Evolutionary conservation across 1,140 invertebrate genomes (phyloP), one percentile per base, ranked within the genome.

Genomic region (Phymastichus coffea): DNA sequence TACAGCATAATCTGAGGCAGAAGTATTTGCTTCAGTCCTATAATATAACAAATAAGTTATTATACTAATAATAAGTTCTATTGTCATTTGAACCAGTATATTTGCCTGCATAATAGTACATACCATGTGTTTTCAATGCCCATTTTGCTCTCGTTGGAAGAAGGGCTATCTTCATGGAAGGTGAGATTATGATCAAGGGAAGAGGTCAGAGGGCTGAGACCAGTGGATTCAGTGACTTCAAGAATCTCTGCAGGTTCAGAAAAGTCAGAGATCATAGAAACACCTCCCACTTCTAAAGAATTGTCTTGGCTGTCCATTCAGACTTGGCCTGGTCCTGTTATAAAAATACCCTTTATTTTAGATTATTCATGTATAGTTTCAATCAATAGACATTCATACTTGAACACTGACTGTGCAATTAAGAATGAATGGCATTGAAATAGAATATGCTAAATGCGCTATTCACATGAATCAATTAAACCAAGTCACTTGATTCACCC

Each of bases 71-170:
- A 46, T 53, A 33, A 10, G n/a, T n/a, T n/a, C n/a, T n/a, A n/a
- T n/a, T n/a, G 3, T 55, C 1, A 17, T 10, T 9, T 1, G 22
- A 22, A 44, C 17, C 10, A 43, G 26, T 15, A 9, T 41, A 41
- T 25, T 41, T n/a, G n/a, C n/a, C n/a, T n/a, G n/a, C n/a, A n/a
- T n/a, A n/a, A n/a, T n/a, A n/a, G n/a, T n/a, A n/a, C n/a, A n/a
- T n/a, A n/a, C 78, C 78, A 80, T 60, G 74, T 77, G 63, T 79
- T 77, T 67, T 79, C 78, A 56, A 80, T 74, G 56, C 78, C 77
- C 77, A 79, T 79, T 60, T 69, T 78, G 56, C 67, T 70, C 44
- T 76, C 71, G 20, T 69, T 64, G 8, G 66, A 66, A 37, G 65
- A 67, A 41, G 66, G 44, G 57, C 70, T 74, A 51, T 79, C 75